Conservation (phyloP, 2,113 vertebrate species). For the Rhodinocichla rosea region DNA sequence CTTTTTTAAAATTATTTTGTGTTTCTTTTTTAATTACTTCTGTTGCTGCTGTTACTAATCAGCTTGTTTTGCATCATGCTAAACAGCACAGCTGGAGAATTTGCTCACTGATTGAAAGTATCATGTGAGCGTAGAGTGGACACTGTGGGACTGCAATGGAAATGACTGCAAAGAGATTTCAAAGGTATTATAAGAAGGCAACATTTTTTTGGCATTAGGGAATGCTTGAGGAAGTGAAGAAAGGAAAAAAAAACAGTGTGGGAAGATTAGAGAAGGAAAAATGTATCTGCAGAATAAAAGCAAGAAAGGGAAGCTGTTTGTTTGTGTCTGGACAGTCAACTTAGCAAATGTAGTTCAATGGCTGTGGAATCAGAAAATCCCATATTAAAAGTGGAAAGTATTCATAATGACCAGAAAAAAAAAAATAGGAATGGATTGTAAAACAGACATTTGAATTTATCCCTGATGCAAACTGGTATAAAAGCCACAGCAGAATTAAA, state of each 20-base stretch:
- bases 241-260: background rate
- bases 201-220: background rate
- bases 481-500: background rate
- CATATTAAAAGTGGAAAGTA: background rate
- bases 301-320: background rate
- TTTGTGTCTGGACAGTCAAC: background rate
- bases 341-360: background rate
- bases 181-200: background rate
- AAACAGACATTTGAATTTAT: background rate
- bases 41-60: conserved; percentile 40
- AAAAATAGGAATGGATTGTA: background rate
- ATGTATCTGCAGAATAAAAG: background rate
- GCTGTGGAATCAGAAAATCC: background rate
- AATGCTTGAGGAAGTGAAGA: background rate
- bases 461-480: background rate
- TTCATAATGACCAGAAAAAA: rapidly evolving
- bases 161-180: conserved; percentile 1
- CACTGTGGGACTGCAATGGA: background rate
- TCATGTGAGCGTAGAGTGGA: background rate
- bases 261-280: background rate
- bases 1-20: background rate
- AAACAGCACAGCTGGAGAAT: conserved; percentile 49
- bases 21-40: conserved; percentile 46
- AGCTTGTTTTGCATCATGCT: conserved; percentile 23
- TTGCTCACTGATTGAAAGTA: conserved; percentile 24